Conservation (phyloP, 2,797 vertebrate genomes). For the Xiphophorus birchmanni region DNA sequence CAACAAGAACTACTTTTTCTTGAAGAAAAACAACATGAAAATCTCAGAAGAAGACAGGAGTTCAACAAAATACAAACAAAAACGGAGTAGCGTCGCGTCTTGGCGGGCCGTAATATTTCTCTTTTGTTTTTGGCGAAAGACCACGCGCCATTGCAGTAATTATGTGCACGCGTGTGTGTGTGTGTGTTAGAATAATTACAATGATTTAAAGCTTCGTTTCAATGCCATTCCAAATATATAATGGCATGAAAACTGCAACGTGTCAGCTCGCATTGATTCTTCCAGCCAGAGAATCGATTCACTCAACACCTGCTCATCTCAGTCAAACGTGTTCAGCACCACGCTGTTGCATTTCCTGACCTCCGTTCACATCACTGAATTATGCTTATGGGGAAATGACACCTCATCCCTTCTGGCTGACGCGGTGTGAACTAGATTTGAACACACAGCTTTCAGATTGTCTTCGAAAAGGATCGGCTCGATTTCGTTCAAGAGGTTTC, state of each 20-base stretch:
- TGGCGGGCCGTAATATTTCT: too few relatives aligned
- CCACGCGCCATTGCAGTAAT: not conserved
- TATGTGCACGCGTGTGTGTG: not conserved
- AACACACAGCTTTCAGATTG: not conserved
- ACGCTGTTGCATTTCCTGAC: not conserved
- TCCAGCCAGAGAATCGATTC: not conserved
- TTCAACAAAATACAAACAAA: too few relatives aligned
- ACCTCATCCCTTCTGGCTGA: not conserved
- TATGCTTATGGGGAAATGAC: constrained; percentile 2
- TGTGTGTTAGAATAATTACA: not conserved
- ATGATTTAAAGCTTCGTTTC: not conserved
- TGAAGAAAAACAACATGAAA: too few relatives aligned
- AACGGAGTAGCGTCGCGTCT: too few relatives aligned
- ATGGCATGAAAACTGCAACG: not conserved
- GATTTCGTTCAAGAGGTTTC: not conserved
- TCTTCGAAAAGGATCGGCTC: not conserved
- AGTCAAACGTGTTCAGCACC: not conserved
- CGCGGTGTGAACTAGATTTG: not conserved
- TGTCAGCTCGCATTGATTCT: not conserved
- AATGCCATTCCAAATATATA: not conserved
- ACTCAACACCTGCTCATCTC: not conserved
- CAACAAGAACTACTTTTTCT: too few relatives aligned
- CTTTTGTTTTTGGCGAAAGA: too few relatives aligned
- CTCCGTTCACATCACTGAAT: constrained; percentile 1
- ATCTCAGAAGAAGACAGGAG: too few relatives aligned